Base-by-base conservation (phyloP, 1,140 invertebrate species). In the Aphis gossypii region DNA sequence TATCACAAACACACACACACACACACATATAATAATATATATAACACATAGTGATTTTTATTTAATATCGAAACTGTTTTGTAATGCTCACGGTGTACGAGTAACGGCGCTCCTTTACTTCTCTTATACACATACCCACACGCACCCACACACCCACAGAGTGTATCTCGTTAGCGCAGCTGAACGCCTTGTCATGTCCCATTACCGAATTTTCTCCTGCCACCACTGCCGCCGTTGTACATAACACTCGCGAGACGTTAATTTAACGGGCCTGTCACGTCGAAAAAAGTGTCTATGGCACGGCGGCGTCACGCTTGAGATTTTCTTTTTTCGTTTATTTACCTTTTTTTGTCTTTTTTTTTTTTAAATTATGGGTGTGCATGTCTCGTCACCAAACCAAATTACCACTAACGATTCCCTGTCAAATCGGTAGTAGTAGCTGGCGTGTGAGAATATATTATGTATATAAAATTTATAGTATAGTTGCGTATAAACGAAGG, bases 151-250 rank as follows among this genome's bases (percentile, higher is more conserved):
- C 56, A 23, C 60, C n/a, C n/a, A 44, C 41, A n/a, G 18, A 21
- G 92, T 93, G 82, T 93, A 93, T 93, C 92, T 93, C 92, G 92
- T 93, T 93, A 93, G 92, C 76, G 92, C 92, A 44, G 46, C 82
- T 46, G 91, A 83, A 92, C 76, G 91, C 91, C 91, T 92, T 93
- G 92, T 93, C 92, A 56, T 93, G 92, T 86, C 82, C 82, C 48
- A 92, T 92, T 92, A 92, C 91, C 91, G 35, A 92, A 92, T 92
- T 92, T 41, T 84, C 91, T 41, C 46, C 54, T 14, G 18, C 51
- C 88, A 38, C 25, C 88, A 38, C 25, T 41, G 23, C 38, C 23
- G 0, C 38, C 30, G 86, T 48, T 41, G 9, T 1, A 35, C 30
- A 48, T 6, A 46, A 30, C 25, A 18, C 86, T 30, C 60, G 60